These are phyloP conservation scores for Chelon labrosus DNA, from an alignment of 2,797 vertebrate genomes.

Conservation along the genomic window DNA sequence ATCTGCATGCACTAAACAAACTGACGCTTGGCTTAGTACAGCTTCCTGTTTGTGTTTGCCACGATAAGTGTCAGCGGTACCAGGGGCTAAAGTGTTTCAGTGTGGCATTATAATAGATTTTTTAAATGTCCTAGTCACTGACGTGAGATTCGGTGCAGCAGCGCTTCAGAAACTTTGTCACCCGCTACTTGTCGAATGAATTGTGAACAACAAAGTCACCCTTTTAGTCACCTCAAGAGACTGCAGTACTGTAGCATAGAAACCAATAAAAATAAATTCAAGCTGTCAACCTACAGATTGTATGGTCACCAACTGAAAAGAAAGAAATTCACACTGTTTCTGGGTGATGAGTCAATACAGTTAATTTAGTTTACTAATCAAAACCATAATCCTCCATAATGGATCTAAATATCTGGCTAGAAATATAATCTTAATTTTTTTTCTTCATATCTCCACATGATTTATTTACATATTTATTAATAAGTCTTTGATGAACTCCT, in stretches of 20 bases:
- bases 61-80: not conserved
- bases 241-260: too few relatives aligned
- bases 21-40: too few relatives aligned
- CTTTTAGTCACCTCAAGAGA: not conserved
- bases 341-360: not conserved
- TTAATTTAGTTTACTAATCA: not conserved
- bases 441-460: too few relatives aligned
- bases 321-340: not conserved
- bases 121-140: slow-evolving; percentile 17
- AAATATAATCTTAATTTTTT: too few relatives aligned
- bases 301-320: not conserved
- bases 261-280: not conserved
- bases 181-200: too few relatives aligned
- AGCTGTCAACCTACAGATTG: too few relatives aligned
- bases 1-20: too few relatives aligned
- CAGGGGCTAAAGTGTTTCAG: not conserved
- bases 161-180: not conserved
- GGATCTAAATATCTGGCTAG: too few relatives aligned
- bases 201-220: too few relatives aligned
- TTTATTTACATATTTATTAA: too few relatives aligned
- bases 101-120: not conserved
- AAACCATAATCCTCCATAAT: too few relatives aligned
- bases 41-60: slow-evolving; percentile 2
- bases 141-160: not conserved
- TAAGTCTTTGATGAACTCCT: not conserved